Base-by-base conservation (phyloP, 1,140 invertebrate genomes). In the Bombus pyrosoma region DNA sequence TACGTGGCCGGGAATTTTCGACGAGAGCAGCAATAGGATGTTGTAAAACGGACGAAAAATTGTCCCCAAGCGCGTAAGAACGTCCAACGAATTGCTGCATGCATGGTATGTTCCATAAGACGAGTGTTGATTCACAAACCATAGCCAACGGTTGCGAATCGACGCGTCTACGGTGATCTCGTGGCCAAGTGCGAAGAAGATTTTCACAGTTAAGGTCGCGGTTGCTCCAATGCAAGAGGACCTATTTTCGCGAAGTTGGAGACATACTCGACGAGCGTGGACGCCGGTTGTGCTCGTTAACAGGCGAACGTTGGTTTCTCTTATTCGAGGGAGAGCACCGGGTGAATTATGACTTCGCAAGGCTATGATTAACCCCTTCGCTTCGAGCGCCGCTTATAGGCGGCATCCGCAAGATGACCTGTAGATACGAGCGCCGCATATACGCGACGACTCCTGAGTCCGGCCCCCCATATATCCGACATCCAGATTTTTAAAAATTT, bases 281-380 rank as follows among this genome's bases (percentile, higher is more conserved):
- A 28, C 41, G n/a, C 10, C 28, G 28, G 37, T 66, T 69, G 34
- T 34, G 18, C 77, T 85, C 77, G 76, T 85, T 80, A 80, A 84
- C 76, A 32, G 34, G 9, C 37, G 34, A 18, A 53, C 53, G 4
- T 34, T 37, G 43, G 75, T 84, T 77, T 77, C 80, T 83, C 77
- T 69, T n/a, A 79, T 71, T 71, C 66, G 39, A 68, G 66, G 12
- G n/a, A 22, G 25, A 18, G 74, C 34, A 43, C 15, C 62, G n/a
- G 39, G 25, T 80, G 66, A 79, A 62, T 72, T 80, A 85, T 68
- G 53, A 25, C 43, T 22, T 75, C 43, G 64, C 13, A 1, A 15
- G 8, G 43, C 28, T 62, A 68, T 71, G 82, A 83, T 83, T 83
- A 82, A 47, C 15, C 43, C 12, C 15, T 43, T 0, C 13, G 13